Conservation (phyloP, 2,888 invertebrate genomes). For the Caenorhabditis angaria region DNA sequence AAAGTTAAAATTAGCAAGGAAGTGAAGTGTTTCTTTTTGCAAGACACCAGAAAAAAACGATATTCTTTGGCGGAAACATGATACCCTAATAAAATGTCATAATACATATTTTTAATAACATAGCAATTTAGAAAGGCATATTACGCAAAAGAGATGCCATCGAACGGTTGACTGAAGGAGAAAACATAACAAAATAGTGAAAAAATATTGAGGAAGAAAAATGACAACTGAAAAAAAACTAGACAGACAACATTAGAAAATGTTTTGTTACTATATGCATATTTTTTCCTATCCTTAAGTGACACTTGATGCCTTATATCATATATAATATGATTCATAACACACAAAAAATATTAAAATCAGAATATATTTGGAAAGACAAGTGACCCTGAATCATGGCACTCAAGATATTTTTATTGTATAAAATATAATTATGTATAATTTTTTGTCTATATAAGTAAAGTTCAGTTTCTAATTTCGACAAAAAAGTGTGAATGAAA, state of each 20-base stretch:
- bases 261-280: neutral
- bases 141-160: neutral
- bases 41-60: neutral
- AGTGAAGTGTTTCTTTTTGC: neutral
- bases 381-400: neutral
- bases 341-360: neutral
- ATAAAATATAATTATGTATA: neutral
- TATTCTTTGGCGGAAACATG: neutral
- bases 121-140: neutral
- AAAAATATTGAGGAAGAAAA: conserved; percentile 1
- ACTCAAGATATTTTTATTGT: neutral
- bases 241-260: neutral
- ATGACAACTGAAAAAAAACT: neutral
- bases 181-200: no score
- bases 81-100: conserved; percentile 2
- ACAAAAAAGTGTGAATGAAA: no score
- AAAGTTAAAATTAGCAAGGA: neutral
- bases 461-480: no score
- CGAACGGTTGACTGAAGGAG: neutral
- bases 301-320: neutral
- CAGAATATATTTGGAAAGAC: neutral
- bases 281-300: neutral
- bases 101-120: neutral
- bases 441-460: no score
- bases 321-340: neutral